Percentiles rank a stretch among this genome's conserved stretches.
Conservation (phyloP, 2,888 invertebrate genomes). For the Yponomeuta cagnagella region DNA sequence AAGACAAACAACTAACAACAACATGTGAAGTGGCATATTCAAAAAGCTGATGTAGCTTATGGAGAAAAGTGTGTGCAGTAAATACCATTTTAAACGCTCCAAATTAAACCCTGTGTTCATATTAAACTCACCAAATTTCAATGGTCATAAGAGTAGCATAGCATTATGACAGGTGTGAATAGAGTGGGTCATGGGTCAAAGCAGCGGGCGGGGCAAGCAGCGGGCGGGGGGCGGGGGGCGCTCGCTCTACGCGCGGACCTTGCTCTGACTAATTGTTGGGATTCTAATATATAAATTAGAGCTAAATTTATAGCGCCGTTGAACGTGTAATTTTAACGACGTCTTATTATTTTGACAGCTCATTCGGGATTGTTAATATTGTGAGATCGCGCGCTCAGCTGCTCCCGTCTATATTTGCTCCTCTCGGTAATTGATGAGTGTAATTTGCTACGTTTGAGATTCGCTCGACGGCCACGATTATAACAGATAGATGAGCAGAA, state of each 20-base stretch:
- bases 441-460: constrained; percentile 28
- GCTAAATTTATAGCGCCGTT: constrained; percentile 46
- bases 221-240: constrained; percentile 15
- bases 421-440: constrained; percentile 31
- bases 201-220: constrained; percentile 26
- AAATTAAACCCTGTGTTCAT: too few species aligned
- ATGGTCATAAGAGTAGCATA: too few species aligned
- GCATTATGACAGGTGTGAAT: constrained; percentile 35
- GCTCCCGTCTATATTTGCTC: constrained; percentile 20
- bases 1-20: too few species aligned
- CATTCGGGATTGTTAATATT: constrained; percentile 43
- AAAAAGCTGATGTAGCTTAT: too few species aligned
- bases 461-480: constrained; percentile 13
- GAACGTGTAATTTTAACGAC: constrained; percentile 48
- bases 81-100: too few species aligned
- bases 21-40: too few species aligned
- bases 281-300: constrained; percentile 55
- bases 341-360: constrained; percentile 65
- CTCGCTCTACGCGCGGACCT: constrained; percentile 29
- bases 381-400: constrained; percentile 23
- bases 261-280: constrained; percentile 50
- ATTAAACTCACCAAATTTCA: too few species aligned
- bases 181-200: constrained; percentile 30
- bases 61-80: too few species aligned
- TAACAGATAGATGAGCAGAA: constrained; percentile 9